These are phyloP conservation scores for Brachyrhaphis roseni DNA, from an alignment of 2,797 vertebrate species.

Conservation along the genomic window DNA sequence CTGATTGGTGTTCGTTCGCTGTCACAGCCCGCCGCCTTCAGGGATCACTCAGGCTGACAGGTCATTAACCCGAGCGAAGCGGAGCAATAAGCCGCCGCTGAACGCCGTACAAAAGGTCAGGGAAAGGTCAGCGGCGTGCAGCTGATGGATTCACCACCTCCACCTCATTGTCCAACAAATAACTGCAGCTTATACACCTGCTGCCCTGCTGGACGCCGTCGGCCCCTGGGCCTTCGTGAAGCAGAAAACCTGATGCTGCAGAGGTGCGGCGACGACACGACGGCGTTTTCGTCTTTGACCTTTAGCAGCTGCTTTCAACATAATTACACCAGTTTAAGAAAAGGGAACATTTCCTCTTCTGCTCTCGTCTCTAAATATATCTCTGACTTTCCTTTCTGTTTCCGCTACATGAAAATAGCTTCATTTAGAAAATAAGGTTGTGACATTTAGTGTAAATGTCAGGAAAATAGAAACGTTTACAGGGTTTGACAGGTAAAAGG, in stretches of 20 bases:
- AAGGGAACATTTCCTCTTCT: neutral
- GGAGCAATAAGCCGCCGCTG: slow-evolving; percentile 23
- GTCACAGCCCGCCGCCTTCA: slow-evolving; percentile 24
- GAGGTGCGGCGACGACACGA: neutral
- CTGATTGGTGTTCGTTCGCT: slow-evolving; percentile 5
- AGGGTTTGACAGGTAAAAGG: neutral
- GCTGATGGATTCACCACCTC: slow-evolving; percentile 6
- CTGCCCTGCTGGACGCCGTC: no score
- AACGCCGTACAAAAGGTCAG: slow-evolving; percentile 41
- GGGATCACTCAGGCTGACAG: slow-evolving; percentile 59
- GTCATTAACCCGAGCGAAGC: slow-evolving; percentile 55
- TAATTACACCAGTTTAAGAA: neutral
- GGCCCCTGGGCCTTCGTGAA: neutral
- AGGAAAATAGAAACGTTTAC: neutral
- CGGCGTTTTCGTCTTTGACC: neutral
- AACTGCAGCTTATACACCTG: neutral
- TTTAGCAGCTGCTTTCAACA: neutral
- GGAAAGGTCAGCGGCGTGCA: slow-evolving; percentile 54
- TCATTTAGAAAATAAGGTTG: slow-evolving; percentile 1
- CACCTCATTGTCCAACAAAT: neutral
- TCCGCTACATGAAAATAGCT: neutral
- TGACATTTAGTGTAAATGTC: slow-evolving; percentile 5
- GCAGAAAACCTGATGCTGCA: slow-evolving; percentile 15
- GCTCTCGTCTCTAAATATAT: neutral
- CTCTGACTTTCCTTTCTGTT: neutral